phyloP scores from a whole-genome alignment of 2,113 vertebrate genomes.

The Mustelus asterias region DNA sequence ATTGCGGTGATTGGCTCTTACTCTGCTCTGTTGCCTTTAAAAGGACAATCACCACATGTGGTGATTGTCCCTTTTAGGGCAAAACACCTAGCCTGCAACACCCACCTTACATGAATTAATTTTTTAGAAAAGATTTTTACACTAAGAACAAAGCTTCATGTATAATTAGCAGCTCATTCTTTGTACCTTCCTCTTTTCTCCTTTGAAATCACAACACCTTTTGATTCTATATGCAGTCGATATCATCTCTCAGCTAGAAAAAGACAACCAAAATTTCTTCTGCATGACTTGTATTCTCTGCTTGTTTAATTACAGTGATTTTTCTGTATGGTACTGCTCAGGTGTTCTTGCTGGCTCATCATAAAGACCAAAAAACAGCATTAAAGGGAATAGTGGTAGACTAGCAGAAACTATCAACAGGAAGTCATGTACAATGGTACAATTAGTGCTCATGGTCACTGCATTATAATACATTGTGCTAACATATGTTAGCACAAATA shows the following conservation, averaged over 20 bases:
- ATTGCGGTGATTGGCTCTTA: no score
- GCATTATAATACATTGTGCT: background rate
- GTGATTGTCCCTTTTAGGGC: no score
- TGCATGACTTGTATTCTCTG: background rate
- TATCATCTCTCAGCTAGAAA: background rate
- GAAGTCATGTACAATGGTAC: background rate
- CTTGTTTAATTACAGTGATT: background rate
- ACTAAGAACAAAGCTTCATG: background rate
- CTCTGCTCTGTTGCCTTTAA: no score
- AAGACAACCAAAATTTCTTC: background rate
- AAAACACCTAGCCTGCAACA: no score
- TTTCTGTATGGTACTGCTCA: background rate
- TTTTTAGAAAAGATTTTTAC: background rate
- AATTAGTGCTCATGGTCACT: constrained; percentile 13
- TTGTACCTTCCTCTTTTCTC: background rate
- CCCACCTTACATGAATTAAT: background rate
- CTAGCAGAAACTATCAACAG: background rate
- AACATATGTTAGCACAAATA: constrained; percentile 20
- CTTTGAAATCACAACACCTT: background rate
- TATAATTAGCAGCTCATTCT: background rate
- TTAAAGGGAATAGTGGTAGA: constrained; percentile 16
- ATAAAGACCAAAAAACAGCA: background rate
- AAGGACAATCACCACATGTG: no score
- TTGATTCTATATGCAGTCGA: background rate
- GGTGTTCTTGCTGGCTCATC: background rate